Evolutionary conservation across 2,113 vertebrate genomes (phyloP).

Genomic region (Notarius lentiginosus): DNA sequence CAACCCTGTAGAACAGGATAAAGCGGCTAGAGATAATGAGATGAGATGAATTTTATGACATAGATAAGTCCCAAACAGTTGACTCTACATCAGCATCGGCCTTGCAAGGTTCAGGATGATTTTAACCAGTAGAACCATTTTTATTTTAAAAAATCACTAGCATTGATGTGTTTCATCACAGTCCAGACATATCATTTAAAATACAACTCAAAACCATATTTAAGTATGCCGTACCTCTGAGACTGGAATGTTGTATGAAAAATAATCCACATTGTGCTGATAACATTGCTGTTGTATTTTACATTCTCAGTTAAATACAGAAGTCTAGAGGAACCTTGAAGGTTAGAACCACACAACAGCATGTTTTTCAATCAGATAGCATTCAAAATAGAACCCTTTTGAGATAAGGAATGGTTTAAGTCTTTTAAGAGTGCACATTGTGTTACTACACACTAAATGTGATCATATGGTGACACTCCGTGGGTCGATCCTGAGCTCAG

Average conservation of each 20-base stretch:
- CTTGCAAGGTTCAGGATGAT: no score
- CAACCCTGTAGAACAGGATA: no score
- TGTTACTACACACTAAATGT: not conserved
- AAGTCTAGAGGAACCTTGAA: not conserved
- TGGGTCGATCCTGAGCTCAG: not conserved
- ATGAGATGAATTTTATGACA: no score
- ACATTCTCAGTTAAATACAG: not conserved
- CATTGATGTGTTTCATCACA: no score
- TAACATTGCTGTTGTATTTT: not conserved
- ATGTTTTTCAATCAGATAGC: not conserved
- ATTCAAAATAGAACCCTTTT: not conserved
- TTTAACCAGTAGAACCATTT: no score
- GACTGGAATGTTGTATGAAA: not conserved
- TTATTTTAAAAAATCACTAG: no score
- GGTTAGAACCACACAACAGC: not conserved
- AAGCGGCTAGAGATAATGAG: no score
- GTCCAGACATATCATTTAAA: no score
- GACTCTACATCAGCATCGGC: no score
- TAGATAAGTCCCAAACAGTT: no score
- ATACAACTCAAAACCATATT: no score
- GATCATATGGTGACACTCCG: not conserved
- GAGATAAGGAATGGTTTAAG: not conserved
- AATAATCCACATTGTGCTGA: not conserved
- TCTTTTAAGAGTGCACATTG: not conserved
- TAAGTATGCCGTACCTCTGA: no score